Conservation (phyloP, 2,888 invertebrate species). For the Pandemis heparana region DNA sequence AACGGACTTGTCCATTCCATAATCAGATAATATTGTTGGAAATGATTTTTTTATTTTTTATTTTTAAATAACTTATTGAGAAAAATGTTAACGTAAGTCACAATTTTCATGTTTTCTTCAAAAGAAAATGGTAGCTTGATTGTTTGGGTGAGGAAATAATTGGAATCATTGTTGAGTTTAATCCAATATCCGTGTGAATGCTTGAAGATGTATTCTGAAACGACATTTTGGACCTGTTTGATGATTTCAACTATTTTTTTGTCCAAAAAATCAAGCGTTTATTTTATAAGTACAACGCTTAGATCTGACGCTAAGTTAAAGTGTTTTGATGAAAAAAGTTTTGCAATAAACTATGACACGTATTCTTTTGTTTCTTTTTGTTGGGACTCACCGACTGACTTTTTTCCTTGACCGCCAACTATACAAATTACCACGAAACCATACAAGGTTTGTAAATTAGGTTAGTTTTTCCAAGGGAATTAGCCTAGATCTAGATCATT, state of each 20-base stretch:
- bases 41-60: slow-evolving; percentile 37
- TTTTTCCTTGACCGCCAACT: background rate
- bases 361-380: slow-evolving; percentile 34
- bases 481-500: too few relatives aligned
- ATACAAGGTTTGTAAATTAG: too few relatives aligned
- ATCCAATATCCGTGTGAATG: background rate
- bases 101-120: slow-evolving; percentile 38
- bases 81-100: slow-evolving; percentile 40
- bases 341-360: slow-evolving; percentile 41
- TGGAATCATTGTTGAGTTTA: background rate
- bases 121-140: slow-evolving; percentile 38
- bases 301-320: slow-evolving; percentile 42
- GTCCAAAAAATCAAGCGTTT: slow-evolving; percentile 25
- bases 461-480: background rate
- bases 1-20: slow-evolving; percentile 39
- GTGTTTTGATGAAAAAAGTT: slow-evolving; percentile 40
- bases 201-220: too few relatives aligned
- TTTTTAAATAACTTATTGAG: slow-evolving; percentile 43
- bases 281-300: slow-evolving; percentile 42
- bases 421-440: background rate
- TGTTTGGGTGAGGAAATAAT: slow-evolving; percentile 25
- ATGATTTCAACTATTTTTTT: slow-evolving; percentile 1
- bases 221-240: background rate
- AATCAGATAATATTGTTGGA: slow-evolving; percentile 38
- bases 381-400: slow-evolving; percentile 27